A percentile compares a stretch with the other conserved stretches of the same genome.
Conservation (phyloP, 2,797 vertebrate genomes). For the Peromyscus attwateri region DNA sequence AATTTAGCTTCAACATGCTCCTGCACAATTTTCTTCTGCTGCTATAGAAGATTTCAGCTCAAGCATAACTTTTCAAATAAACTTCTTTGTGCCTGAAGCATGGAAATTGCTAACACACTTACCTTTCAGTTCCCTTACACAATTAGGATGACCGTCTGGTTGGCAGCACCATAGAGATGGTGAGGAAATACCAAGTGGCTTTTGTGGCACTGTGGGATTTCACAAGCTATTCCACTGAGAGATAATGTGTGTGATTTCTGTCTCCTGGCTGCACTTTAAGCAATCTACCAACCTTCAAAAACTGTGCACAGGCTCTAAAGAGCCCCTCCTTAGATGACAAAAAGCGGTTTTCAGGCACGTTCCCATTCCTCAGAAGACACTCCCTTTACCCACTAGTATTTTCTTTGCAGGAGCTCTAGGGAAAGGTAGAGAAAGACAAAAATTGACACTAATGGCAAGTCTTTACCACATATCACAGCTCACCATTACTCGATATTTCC, state of each 20-base stretch:
- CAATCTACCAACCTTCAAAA: conserved; percentile 13
- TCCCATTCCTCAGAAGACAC: conserved; percentile 2
- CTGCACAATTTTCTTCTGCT: conserved; percentile 43
- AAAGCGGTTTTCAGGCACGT: background rate
- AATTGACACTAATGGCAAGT: conserved; percentile 41
- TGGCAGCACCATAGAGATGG: background rate
- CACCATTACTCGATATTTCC: conserved; percentile 67
- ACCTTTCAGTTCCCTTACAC: conserved; percentile 23
- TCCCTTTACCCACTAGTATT: conserved; percentile 34
- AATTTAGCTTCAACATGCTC: conserved; percentile 26
- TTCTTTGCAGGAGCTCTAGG: background rate
- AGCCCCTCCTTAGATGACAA: conserved; percentile 11
- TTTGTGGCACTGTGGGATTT: conserved; percentile 45
- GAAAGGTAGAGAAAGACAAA: conserved; percentile 39
- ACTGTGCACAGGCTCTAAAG: background rate
- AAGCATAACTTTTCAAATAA: conserved; percentile 39
- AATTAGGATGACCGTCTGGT: background rate
- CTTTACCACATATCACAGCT: conserved; percentile 50
- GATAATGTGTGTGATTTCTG: conserved; percentile 34
- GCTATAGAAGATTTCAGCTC: conserved; percentile 33
- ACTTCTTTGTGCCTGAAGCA: conserved; percentile 30
- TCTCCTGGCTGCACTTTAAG: conserved; percentile 19
- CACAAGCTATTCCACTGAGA: conserved; percentile 31
- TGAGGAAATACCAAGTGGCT: conserved; percentile 38
- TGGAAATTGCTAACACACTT: conserved; percentile 43